A percentile compares a stretch with the other conserved stretches of the same genome.
Conservation (phyloP, 2,888 invertebrate species). For the Oligia latruncula region DNA sequence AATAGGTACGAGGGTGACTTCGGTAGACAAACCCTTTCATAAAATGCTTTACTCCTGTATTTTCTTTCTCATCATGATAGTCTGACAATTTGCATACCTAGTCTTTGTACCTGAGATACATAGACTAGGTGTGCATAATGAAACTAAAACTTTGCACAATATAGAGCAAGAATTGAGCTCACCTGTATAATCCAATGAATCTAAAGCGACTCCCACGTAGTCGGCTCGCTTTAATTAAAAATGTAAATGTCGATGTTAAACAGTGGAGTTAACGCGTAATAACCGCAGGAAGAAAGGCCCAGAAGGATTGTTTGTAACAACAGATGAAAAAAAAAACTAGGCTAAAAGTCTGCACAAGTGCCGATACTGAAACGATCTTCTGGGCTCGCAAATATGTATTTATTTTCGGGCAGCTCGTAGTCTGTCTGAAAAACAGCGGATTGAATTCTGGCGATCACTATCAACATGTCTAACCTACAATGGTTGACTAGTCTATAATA, state of each 20-base stretch:
- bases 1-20: background rate
- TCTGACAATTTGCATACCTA: background rate
- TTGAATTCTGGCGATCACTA: background rate
- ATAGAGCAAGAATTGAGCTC: slow-evolving; percentile 9
- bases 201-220: slow-evolving; percentile 45
- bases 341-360: background rate
- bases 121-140: background rate
- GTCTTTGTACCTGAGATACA: background rate
- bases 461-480: background rate
- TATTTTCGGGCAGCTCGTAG: background rate
- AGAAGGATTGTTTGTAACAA: slow-evolving; percentile 13
- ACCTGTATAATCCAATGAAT: slow-evolving; percentile 42
- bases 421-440: background rate
- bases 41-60: background rate
- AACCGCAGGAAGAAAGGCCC: background rate
- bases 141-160: slow-evolving; percentile 23
- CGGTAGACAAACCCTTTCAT: background rate
- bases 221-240: slow-evolving; percentile 54
- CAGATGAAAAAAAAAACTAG: background rate
- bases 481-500: background rate
- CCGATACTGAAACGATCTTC: background rate
- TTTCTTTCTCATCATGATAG: background rate
- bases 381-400: background rate
- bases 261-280: slow-evolving; percentile 37
- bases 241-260: slow-evolving; percentile 53